Conservation (phyloP, 2,113 vertebrate species). For the Acrocephalus arundinaceus region DNA sequence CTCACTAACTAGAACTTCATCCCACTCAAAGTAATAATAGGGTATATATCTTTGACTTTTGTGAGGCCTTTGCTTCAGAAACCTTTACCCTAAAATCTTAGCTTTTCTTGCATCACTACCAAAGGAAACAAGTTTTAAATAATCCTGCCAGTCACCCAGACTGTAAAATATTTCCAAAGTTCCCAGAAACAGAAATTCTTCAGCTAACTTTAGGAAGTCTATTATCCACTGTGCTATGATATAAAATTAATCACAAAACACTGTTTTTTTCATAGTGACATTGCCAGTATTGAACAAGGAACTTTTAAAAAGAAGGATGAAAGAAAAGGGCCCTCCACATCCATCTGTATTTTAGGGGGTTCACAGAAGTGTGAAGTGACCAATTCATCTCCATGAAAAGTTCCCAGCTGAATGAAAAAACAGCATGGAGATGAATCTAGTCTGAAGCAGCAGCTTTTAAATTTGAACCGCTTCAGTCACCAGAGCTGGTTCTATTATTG, state of each 20-base stretch:
- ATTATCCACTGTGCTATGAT: background rate
- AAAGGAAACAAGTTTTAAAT: background rate
- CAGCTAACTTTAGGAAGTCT: background rate
- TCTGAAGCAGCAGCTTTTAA: background rate
- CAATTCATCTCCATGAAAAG: background rate
- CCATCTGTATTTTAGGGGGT: constrained; percentile 9
- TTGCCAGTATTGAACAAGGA: background rate
- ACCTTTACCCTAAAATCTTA: background rate
- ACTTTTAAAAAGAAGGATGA: constrained; percentile 10
- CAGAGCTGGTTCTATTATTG: background rate
- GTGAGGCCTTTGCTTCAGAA: background rate
- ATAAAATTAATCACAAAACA: background rate
- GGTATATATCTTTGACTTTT: background rate
- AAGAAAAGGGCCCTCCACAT: background rate
- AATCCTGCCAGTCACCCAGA: background rate
- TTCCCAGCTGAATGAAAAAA: constrained; percentile 10
- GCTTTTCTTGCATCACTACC: background rate
- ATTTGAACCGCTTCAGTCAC: background rate
- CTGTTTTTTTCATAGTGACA: background rate
- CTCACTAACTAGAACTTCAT: background rate
- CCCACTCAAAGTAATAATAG: background rate
- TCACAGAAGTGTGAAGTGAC: constrained; percentile 38
- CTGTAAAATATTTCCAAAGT: background rate
- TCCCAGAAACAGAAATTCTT: background rate
- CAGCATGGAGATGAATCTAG: background rate